Percentiles rank a stretch among this genome's conserved stretches.
Evolutionary conservation across 1,140 invertebrate genomes (phyloP).

Genomic region (Xylocopa sonorina): DNA sequence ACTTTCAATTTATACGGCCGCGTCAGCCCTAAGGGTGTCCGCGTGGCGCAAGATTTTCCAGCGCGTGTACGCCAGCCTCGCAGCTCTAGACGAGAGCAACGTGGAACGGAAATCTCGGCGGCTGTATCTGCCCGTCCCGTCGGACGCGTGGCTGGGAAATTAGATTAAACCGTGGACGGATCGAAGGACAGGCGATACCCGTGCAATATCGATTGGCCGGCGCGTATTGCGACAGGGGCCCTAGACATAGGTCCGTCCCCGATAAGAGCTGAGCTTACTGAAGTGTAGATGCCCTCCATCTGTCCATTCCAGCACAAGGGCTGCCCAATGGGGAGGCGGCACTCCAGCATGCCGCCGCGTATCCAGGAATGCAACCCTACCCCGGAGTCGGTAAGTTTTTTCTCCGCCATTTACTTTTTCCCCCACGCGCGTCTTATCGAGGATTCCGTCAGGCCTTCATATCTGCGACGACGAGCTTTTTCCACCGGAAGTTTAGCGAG

Average conservation of each 20-base stretch:
- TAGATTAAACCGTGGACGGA: neutral
- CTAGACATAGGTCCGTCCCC: conserved; percentile 72
- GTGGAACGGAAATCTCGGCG: neutral
- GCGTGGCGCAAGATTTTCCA: no score
- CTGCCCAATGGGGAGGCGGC: conserved; percentile 93
- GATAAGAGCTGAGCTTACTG: conserved; percentile 83
- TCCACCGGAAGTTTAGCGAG: conserved; percentile 31
- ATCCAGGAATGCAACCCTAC: conserved; percentile 94
- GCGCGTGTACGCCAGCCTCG: no score
- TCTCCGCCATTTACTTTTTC: conserved; percentile 65
- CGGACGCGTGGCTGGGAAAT: neutral
- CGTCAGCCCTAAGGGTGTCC: no score
- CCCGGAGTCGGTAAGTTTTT: conserved; percentile 92
- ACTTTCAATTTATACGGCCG: no score
- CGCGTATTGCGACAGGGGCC: conserved; percentile 71
- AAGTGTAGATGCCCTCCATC: conserved; percentile 86
- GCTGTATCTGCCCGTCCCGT: neutral
- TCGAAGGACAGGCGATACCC: conserved; percentile 12
- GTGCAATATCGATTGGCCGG: conserved; percentile 52
- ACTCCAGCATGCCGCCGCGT: conserved; percentile 90
- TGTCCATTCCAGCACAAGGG: conserved; percentile 93
- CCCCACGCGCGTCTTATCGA: conserved; percentile 55
- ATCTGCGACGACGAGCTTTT: conserved; percentile 33
- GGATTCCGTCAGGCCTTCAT: conserved; percentile 53
- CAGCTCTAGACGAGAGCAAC: neutral